These are phyloP conservation scores for Chloroceryle amazona DNA, from an alignment of 2,797 vertebrate genomes.

Conservation along the genomic window DNA sequence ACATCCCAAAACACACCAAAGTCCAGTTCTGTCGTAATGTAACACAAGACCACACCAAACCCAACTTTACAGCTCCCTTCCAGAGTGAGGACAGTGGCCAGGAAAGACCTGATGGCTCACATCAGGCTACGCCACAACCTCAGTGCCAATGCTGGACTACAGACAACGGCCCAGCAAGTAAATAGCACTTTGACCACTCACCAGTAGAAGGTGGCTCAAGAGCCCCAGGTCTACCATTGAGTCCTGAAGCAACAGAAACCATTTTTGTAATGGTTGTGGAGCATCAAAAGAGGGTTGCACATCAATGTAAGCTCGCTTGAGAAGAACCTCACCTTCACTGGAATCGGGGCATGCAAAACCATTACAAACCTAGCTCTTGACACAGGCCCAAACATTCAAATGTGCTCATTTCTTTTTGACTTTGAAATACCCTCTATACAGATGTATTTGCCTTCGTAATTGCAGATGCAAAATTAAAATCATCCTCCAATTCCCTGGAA, in stretches of 20 bases:
- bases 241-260: background rate
- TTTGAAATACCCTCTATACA: slow-evolving; percentile 45
- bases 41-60: background rate
- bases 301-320: background rate
- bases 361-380: background rate
- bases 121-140: background rate
- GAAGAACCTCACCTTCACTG: background rate
- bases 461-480: slow-evolving; percentile 37
- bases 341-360: background rate
- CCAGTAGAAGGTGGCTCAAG: background rate
- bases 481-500: slow-evolving; percentile 7
- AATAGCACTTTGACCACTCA: background rate
- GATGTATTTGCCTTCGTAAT: slow-evolving; percentile 55
- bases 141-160: accelerated
- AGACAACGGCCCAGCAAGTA: background rate
- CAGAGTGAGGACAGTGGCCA: background rate
- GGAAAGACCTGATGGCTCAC: background rate
- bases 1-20: background rate
- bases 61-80: background rate
- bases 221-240: accelerated
- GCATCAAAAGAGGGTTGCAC: background rate
- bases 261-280: background rate
- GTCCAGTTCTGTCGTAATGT: background rate
- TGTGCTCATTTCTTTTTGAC: background rate
- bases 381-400: background rate